Evolutionary conservation across 1,140 invertebrate species (phyloP), one percentile per base, ranked within the genome.

Genomic region (Pemphigus obesinymphae): DNA sequence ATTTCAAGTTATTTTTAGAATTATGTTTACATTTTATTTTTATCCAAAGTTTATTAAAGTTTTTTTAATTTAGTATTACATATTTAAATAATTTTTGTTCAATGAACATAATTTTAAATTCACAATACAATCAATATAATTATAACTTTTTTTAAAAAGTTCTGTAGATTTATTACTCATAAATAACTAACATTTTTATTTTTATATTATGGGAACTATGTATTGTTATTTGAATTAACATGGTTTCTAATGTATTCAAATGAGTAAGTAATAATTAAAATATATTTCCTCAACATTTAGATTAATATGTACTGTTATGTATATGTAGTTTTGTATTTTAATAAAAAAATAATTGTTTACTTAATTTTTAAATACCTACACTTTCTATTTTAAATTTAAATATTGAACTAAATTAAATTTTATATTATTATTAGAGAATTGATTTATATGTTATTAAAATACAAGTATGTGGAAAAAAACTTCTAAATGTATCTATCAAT

Each of bases 231-330:
- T 0, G 48, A 31, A 72, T 72, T 72, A 72, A 72, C 70, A 72
- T 72, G 48, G 29, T 48, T 72, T 20, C 45, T 72, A 31, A 72
- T 20, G 7, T 17, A n/a, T 72, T 31, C 29, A 45, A 72, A 48
- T 20, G 17, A 48, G 70, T 72, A 72, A 11, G 70, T 50, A 31
- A 48, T 72, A 48, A 72, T 72, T 72, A 72, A 72, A 70, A 70
- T 70, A 26, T n/a, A 48, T 31, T 72, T 72, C 23, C 17, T 72
- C 37, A n/a, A 13, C 17, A 10, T 72, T 26, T 17, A 48, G 48
- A 29, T 48, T 20, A 72, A 72, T 6, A 45, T 31, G 10, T 40
- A 23, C 11, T 40, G 31, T 37, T 29, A 23, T n/a, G 1, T 20
- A 15, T 63, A 37, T 11, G 20, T 66, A 40, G 34, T 66, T 66